phyloP scores from a whole-genome alignment of 2,888 invertebrate species.

The Gymnoscelis rufifasciata region DNA sequence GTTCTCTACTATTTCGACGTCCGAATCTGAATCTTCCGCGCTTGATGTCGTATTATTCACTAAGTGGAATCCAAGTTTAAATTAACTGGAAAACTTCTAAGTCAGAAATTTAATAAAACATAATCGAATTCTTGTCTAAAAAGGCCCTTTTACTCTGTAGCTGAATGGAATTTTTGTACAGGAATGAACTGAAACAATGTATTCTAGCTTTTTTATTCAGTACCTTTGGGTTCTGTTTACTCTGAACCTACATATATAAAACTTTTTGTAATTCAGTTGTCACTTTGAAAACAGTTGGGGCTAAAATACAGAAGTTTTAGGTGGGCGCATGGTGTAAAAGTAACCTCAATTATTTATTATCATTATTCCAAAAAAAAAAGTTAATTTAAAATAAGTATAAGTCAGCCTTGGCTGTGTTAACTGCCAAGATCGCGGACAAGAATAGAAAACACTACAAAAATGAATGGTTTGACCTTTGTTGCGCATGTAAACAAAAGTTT shows the following conservation, averaged over 20 bases:
- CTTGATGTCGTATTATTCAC: constrained; percentile 68
- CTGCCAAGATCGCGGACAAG: too few species aligned
- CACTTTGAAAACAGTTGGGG: background rate
- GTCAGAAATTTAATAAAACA: too few species aligned
- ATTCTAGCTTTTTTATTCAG: constrained; percentile 1
- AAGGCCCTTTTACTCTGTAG: background rate
- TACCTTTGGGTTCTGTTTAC: background rate
- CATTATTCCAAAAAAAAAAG: too few species aligned
- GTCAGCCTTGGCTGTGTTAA: too few species aligned
- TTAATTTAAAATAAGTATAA: too few species aligned
- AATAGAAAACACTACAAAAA: too few species aligned
- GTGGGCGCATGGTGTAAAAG: background rate
- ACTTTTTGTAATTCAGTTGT: background rate
- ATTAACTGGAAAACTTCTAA: too few species aligned
- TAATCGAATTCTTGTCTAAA: too few species aligned
- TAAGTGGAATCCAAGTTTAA: constrained; percentile 62
- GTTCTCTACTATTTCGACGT: constrained; percentile 76
- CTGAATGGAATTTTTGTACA: background rate
- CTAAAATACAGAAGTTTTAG: constrained; percentile 2
- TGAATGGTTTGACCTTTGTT: too few species aligned
- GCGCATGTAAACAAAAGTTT: too few species aligned
- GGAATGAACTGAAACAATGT: background rate
- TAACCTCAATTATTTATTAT: background rate
- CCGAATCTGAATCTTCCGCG: constrained; percentile 74
- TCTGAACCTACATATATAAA: background rate